Conservation (phyloP, 2,888 invertebrate genomes). For the Choreutis nemorana region DNA sequence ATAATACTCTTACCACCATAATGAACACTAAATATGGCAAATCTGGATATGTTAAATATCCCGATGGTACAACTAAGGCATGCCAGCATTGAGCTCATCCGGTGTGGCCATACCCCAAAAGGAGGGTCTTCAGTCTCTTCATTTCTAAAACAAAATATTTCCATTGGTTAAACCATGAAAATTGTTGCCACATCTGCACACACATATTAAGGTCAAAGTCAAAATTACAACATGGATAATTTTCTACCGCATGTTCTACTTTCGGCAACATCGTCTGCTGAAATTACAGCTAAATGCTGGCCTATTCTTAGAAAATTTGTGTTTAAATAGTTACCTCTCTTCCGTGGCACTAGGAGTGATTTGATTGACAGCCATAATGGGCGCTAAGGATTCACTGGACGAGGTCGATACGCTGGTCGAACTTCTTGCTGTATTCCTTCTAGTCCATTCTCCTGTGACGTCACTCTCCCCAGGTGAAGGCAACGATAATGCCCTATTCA, state of each 20-base stretch:
- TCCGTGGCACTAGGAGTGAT: conserved; percentile 31
- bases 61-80: conserved; percentile 87
- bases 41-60: conserved; percentile 87
- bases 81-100: conserved; percentile 80
- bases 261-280: too few relatives aligned
- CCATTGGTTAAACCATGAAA: too few relatives aligned
- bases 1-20: conserved; percentile 73
- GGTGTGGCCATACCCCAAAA: conserved; percentile 55
- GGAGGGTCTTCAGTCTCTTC: conserved; percentile 53
- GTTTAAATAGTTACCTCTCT: conserved; percentile 33
- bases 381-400: conserved; percentile 44
- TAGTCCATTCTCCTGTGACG: conserved; percentile 46
- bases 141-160: conserved; percentile 26
- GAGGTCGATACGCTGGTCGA: conserved; percentile 48
- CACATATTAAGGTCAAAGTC: too few relatives aligned
- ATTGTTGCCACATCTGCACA: too few relatives aligned
- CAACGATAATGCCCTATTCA: conserved; percentile 49
- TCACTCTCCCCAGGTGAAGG: conserved; percentile 55
- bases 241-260: too few relatives aligned
- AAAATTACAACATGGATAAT: too few relatives aligned
- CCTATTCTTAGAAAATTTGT: too few relatives aligned
- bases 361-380: conserved; percentile 24
- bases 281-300: too few relatives aligned
- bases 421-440: conserved; percentile 39
- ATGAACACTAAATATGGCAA: conserved; percentile 85